phyloP scores from a whole-genome alignment of 1,140 invertebrate genomes.

The Dermatophagoides farinae region DNA sequence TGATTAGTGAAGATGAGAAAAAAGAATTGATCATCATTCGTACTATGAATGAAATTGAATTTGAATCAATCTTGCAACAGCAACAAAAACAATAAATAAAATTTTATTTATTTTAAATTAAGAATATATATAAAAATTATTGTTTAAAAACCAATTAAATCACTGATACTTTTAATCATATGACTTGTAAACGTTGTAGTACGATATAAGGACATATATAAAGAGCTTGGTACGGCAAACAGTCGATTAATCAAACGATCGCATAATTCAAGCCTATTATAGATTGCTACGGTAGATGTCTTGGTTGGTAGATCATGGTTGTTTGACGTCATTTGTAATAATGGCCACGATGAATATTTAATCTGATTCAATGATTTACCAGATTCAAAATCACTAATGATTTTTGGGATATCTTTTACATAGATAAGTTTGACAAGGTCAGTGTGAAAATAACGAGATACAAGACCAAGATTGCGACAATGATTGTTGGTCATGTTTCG shows the following conservation, averaged over 20 bases:
- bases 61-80: not conserved
- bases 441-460: not conserved
- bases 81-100: no score
- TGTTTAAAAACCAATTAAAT: no score
- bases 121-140: no score
- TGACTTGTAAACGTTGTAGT: no score
- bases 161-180: no score
- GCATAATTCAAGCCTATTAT: not conserved
- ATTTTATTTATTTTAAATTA: no score
- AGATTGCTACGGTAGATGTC: no score
- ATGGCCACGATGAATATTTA: not conserved
- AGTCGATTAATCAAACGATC: not conserved
- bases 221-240: not conserved
- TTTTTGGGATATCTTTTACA: not conserved
- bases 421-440: conserved; percentile 2
- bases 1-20: conserved; percentile 2
- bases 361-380: not conserved
- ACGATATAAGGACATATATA: no score
- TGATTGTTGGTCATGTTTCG: not conserved
- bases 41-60: conserved; percentile 10
- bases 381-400: not conserved
- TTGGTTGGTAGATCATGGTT: not conserved
- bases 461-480: not conserved
- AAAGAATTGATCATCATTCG: conserved; percentile 7
- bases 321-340: not conserved